Conservation (phyloP, 2,113 vertebrate genomes). For the Apodemus speciosus region DNA sequence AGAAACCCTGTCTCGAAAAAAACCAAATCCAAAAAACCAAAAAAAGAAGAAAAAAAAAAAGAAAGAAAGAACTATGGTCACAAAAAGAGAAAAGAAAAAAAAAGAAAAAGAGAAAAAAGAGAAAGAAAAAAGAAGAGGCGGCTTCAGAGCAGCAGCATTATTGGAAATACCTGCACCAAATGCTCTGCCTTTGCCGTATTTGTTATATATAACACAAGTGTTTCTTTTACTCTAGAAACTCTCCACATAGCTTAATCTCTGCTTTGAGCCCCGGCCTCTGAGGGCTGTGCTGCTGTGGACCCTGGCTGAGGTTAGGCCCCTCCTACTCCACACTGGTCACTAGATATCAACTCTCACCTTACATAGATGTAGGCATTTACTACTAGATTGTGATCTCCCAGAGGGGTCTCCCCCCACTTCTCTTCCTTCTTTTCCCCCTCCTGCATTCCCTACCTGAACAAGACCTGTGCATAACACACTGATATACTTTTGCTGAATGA, state of each 20-base stretch:
- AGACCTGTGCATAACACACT: neutral
- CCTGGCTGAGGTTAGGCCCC: neutral
- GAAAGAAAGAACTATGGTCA: too few relatives aligned
- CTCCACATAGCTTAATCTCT: neutral
- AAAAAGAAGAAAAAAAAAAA: too few relatives aligned
- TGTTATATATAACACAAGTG: neutral
- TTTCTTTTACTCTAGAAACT: neutral
- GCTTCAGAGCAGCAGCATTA: conserved; percentile 8
- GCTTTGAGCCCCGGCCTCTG: neutral
- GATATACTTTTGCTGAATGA: neutral
- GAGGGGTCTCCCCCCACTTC: neutral
- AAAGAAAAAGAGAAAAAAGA: too few relatives aligned
- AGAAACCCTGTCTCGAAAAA: too few relatives aligned
- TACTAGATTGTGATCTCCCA: neutral
- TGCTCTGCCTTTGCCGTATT: neutral
- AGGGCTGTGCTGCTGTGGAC: neutral
- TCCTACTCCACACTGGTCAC: neutral
- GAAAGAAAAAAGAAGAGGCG: too few relatives aligned
- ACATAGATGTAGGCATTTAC: neutral
- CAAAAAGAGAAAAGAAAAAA: too few relatives aligned
- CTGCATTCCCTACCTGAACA: neutral
- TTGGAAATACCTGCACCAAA: neutral
- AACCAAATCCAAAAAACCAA: too few relatives aligned
- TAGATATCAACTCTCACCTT: neutral
- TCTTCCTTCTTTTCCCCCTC: neutral